phyloP scores from a whole-genome alignment of 2,113 vertebrate species.

The Pterocles gutturalis region DNA sequence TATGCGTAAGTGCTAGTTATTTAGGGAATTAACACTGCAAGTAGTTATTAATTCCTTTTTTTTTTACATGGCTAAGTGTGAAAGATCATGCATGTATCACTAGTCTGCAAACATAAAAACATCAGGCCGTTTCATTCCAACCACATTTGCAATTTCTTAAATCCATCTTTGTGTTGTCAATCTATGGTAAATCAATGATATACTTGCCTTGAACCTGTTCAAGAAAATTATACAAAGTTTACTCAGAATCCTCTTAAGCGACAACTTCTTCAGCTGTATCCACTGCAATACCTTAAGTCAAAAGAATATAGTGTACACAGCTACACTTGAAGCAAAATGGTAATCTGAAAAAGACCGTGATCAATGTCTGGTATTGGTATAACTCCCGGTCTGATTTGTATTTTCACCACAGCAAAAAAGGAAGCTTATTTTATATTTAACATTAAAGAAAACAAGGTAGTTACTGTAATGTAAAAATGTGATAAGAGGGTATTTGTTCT shows the following conservation, averaged over 20 bases:
- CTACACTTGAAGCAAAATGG: background rate
- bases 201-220: background rate
- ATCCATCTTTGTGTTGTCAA: background rate
- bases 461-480: background rate
- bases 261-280: background rate
- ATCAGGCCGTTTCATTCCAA: background rate
- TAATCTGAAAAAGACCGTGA: background rate
- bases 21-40: background rate
- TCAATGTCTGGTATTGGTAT: background rate
- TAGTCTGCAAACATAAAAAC: background rate
- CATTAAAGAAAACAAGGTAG: background rate
- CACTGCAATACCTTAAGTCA: background rate
- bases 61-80: background rate
- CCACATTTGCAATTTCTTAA: background rate
- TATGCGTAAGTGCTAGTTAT: background rate
- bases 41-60: background rate
- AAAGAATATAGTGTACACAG: background rate
- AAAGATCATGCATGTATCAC: background rate
- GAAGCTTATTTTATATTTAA: background rate
- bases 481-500: constrained; percentile 12
- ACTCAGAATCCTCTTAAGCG: background rate
- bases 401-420: background rate
- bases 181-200: background rate
- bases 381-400: background rate
- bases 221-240: background rate